Base-by-base conservation (phyloP, 2,797 vertebrate genomes). In the Syngnathus acus region DNA sequence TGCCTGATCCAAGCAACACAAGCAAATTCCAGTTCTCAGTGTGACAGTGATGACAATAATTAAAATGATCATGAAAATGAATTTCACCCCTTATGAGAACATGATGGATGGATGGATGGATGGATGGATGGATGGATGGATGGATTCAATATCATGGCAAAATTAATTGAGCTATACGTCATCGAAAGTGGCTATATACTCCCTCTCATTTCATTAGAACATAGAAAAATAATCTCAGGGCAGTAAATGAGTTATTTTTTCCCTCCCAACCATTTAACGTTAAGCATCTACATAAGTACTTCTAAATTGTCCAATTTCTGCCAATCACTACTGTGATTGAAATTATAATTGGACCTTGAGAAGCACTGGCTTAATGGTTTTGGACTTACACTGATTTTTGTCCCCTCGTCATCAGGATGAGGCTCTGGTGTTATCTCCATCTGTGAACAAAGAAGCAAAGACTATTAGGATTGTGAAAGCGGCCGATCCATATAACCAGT, bases 361-460 rank as follows among this genome's bases (percentile, higher is more conserved):
- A 60, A 21, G 40, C n/a, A 26, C 21, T 9, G 8, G 9, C 19
- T 40, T 40, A 10, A 7, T 9, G 57, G 10, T 65, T 32, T 64
- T 71, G 17, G 62, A 86, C 95, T 95, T 92, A 97, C 95, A 74
- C 95, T 98, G 89, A 98, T 97, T 89, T 98, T 98, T n/a, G 95
- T 95, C 71, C 95, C 95, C 47, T 97, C 95, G 11, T 87, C 93
- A 74, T 96, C 93, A 32, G 93, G 93, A 81, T 97, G 94, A 53
- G 90, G 82, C 77, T 95, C 94, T 43, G 92, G 90, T 75, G 93
- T 76, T 76, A 94, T 86, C 83, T 95, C 94, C 90, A 94, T 92
- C 94, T 96, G 88, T 45, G 45, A 84, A 23, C 71, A 43, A 79
- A 83, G 43, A 72, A 58, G 65, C 70, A 74, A 70, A 68, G 16